Evolutionary conservation across 2,113 vertebrate species (phyloP).

Genomic region (Neoarius graeffei): DNA sequence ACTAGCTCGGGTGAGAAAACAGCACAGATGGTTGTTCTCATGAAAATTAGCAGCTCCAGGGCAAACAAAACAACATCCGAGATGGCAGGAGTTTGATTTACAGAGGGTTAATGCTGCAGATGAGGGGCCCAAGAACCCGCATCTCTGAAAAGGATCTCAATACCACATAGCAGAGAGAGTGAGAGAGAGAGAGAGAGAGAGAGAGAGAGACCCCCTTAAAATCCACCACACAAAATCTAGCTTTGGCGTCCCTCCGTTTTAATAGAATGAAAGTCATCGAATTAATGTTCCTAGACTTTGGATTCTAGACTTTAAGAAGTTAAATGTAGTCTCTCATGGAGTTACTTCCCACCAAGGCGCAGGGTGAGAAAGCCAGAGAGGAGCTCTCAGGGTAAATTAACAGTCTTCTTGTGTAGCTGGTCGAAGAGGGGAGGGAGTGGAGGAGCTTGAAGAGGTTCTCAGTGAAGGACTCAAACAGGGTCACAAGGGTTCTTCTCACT

Average conservation of each 20-base stretch:
- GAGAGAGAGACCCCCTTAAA: slow-evolving; percentile 37
- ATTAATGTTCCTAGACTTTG: slow-evolving; percentile 17
- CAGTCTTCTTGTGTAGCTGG: slow-evolving; percentile 40
- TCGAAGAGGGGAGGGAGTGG: slow-evolving; percentile 14
- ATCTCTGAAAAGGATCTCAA: slow-evolving; percentile 53
- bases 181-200: slow-evolving; percentile 46
- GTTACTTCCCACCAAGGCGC: slow-evolving; percentile 38
- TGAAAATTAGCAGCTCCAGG: slow-evolving; percentile 54
- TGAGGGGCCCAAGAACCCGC: slow-evolving; percentile 50
- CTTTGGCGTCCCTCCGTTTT: slow-evolving; percentile 38
- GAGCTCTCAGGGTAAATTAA: slow-evolving; percentile 46
- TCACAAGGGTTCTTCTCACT: slow-evolving; percentile 40
- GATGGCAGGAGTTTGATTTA: slow-evolving; percentile 55
- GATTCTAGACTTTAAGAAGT: slow-evolving; percentile 57
- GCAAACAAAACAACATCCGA: slow-evolving; percentile 65
- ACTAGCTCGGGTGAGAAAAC: slow-evolving; percentile 64
- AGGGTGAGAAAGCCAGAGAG: slow-evolving; percentile 41
- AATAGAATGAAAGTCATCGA: slow-evolving; percentile 49
- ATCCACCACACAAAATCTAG: slow-evolving; percentile 55
- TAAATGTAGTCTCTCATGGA: slow-evolving; percentile 50
- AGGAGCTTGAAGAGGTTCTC: slow-evolving; percentile 40
- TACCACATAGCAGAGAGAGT: slow-evolving; percentile 54
- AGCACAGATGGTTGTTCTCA: slow-evolving; percentile 57
- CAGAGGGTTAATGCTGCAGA: slow-evolving; percentile 59
- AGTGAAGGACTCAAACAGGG: slow-evolving; percentile 57